Conservation (phyloP, 1,140 invertebrate genomes). For the Heliothis subflexa region DNA sequence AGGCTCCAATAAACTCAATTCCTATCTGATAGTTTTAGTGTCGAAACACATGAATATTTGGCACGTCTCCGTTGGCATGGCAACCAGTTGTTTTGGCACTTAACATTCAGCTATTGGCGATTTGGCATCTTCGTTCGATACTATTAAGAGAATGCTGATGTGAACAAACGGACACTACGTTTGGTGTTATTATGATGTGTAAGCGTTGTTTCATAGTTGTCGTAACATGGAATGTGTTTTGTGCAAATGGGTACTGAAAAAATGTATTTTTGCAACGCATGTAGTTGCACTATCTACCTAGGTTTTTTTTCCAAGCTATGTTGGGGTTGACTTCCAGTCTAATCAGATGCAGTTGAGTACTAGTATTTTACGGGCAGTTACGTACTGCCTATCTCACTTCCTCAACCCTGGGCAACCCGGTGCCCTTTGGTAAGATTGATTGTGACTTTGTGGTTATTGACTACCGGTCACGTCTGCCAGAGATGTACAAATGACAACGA, state of each 20-base stretch:
- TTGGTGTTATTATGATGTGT: neutral
- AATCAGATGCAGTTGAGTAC: too few relatives aligned
- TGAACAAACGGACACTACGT: neutral
- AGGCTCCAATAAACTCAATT: conserved; percentile 13
- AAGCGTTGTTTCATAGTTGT: conserved; percentile 23
- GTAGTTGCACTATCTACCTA: too few relatives aligned
- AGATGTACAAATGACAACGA: too few relatives aligned
- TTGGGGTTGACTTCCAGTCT: too few relatives aligned
- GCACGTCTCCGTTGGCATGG: conserved; percentile 52
- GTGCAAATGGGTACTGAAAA: neutral
- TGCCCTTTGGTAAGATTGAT: too few relatives aligned
- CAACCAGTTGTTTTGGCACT: conserved; percentile 51
- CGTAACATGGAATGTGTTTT: neutral
- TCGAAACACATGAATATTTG: conserved; percentile 52
- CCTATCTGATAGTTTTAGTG: conserved; percentile 51
- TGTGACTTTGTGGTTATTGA: too few relatives aligned
- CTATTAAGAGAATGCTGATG: conserved; percentile 52
- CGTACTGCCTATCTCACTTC: too few relatives aligned
- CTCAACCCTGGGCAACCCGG: too few relatives aligned
- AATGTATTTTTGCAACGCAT: too few relatives aligned
- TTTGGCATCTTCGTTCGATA: conserved; percentile 52
- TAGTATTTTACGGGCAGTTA: too few relatives aligned
- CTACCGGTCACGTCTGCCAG: too few relatives aligned
- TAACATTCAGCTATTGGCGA: conserved; percentile 45
- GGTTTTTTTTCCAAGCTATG: too few relatives aligned